phyloP scores from a whole-genome alignment of 2,113 vertebrate genomes.

The Pedionomus torquatus region DNA sequence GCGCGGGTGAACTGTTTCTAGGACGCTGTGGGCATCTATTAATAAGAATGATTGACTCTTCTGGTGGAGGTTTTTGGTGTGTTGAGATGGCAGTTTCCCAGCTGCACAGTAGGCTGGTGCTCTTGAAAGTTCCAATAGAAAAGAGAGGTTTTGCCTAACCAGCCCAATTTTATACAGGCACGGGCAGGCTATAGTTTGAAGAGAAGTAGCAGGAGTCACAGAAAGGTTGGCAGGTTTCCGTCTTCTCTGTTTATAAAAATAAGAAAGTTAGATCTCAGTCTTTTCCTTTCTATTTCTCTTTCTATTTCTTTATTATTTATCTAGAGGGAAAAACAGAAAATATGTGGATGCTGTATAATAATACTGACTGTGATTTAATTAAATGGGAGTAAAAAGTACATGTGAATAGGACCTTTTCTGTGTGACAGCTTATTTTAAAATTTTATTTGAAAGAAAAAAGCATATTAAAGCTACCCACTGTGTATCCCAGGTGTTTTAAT shows the following conservation, averaged over 20 bases:
- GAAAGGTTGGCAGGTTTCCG: background rate
- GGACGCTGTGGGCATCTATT: background rate
- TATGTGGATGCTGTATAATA: background rate
- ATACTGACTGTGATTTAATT: background rate
- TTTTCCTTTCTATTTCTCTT: background rate
- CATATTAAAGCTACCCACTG: background rate
- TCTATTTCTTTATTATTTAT: background rate
- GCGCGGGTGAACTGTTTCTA: background rate
- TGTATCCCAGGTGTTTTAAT: background rate
- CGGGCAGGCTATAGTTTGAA: background rate
- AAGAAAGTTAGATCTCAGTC: background rate
- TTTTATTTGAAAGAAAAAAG: background rate
- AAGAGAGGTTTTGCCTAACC: background rate
- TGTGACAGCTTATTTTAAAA: background rate
- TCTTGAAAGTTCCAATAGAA: background rate
- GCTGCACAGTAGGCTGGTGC: background rate
- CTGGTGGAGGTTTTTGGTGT: background rate
- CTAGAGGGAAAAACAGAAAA: background rate
- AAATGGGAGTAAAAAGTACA: background rate
- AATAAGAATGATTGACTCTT: constrained; percentile 1
- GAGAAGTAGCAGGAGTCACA: background rate
- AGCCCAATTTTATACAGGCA: background rate
- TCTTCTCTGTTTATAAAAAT: background rate
- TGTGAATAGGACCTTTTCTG: background rate
- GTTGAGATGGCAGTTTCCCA: background rate